phyloP scores from a whole-genome alignment of 2,888 invertebrate genomes.

The Epsilonema sp. region DNA sequence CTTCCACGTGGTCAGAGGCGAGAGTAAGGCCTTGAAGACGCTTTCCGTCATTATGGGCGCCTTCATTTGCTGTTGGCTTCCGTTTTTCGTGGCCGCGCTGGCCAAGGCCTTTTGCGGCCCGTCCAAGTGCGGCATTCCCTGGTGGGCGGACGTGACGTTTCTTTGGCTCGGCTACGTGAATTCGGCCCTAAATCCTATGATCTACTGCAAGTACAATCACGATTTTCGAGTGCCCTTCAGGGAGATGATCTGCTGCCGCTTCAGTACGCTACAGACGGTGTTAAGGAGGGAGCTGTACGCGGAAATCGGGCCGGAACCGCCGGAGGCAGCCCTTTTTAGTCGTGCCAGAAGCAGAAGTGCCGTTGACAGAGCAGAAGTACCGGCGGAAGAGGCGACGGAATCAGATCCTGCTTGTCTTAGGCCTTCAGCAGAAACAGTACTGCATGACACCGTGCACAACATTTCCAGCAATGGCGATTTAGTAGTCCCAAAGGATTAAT shows the following conservation, averaged over 20 bases:
- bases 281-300: no score
- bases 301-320: no score
- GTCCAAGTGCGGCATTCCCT: neutral
- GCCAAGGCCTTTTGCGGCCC: constrained; percentile 4
- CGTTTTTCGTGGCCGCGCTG: constrained; percentile 8
- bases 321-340: no score
- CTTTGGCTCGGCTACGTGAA: constrained; percentile 9
- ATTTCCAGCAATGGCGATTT: no score
- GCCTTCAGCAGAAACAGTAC: no score
- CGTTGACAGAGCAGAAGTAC: no score
- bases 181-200: constrained; percentile 7
- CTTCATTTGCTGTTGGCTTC: constrained; percentile 8
- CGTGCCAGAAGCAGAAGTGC: no score
- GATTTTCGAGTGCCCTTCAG: constrained; percentile 28
- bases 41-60: constrained; percentile 7
- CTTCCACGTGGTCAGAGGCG: no score
- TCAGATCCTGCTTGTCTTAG: no score
- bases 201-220: constrained; percentile 19
- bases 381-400: no score
- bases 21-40: constrained; percentile 8
- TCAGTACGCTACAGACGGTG: constrained; percentile 23
- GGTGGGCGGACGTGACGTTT: constrained; percentile 4
- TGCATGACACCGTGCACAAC: no score
- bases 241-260: constrained; percentile 28
- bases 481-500: no score